Conservation (phyloP, 2,888 invertebrate species). For the Tipula lateralis region DNA sequence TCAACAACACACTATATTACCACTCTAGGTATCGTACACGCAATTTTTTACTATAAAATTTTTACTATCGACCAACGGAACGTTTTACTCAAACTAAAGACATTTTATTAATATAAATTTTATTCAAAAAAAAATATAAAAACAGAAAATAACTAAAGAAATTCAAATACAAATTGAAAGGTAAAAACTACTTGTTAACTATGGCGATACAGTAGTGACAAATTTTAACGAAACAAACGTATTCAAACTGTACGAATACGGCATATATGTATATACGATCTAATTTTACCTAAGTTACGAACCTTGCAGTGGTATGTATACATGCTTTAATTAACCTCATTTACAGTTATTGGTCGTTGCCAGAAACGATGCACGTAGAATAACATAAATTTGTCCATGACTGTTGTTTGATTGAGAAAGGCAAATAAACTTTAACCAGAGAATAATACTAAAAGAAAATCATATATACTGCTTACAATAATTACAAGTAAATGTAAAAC, state of each 20-base stretch:
- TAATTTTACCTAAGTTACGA: too few relatives aligned
- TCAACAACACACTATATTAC: too few relatives aligned
- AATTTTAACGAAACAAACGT: neutral
- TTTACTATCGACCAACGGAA: neutral
- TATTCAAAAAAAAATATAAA: neutral
- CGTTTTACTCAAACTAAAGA: neutral
- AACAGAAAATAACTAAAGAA: neutral
- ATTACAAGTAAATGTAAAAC: neutral
- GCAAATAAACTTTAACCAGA: neutral
- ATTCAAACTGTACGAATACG: too few relatives aligned
- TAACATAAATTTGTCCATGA: neutral
- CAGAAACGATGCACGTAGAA: neutral
- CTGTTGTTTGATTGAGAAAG: neutral
- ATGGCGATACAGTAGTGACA: neutral
- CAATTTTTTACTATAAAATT: neutral
- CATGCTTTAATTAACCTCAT: too few relatives aligned
- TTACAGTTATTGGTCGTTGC: too few relatives aligned
- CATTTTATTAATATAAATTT: neutral
- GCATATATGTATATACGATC: too few relatives aligned
- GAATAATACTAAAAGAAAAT: neutral
- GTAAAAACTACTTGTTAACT: neutral
- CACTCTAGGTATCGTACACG: neutral
- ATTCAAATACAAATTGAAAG: neutral
- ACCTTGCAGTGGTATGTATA: too few relatives aligned
- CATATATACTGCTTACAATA: neutral